Conservation (phyloP, 2,113 vertebrate species). For the Oenanthe melanoleuca region DNA sequence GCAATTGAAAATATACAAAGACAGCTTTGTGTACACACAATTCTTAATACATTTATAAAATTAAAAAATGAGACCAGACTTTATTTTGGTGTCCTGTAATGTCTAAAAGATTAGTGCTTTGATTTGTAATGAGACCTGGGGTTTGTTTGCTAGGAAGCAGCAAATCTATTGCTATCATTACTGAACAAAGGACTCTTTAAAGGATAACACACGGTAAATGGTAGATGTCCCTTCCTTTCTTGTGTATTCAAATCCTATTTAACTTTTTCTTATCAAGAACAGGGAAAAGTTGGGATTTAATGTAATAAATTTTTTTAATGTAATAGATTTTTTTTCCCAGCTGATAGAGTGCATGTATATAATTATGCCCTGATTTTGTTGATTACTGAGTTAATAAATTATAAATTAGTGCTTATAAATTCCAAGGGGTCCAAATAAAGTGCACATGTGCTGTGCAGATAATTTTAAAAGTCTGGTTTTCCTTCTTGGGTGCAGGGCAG, state of each 20-base stretch:
- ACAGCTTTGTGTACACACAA: background rate
- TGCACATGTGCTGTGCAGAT: background rate
- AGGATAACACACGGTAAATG: background rate
- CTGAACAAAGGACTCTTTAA: background rate
- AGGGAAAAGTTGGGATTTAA: background rate
- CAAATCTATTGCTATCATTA: background rate
- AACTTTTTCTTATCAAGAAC: background rate
- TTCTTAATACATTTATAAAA: background rate
- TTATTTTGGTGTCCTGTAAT: fast-evolving
- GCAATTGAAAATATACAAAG: background rate
- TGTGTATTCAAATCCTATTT: background rate
- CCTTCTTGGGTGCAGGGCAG: background rate
- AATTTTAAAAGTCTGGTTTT: background rate
- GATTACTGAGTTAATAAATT: background rate
- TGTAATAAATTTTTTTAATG: background rate
- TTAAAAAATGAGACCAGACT: background rate
- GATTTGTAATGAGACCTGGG: background rate
- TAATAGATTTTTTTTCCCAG: background rate
- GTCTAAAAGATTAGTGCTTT: background rate
- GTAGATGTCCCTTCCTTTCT: background rate
- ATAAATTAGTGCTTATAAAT: background rate
- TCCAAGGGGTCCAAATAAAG: background rate
- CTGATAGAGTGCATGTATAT: background rate
- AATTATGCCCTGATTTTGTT: background rate
- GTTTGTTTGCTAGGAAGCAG: background rate